A percentile compares a stretch with the other conserved stretches of the same genome.
Evolutionary conservation across 2,797 vertebrate species (phyloP).

Genomic region (Pipistrellus nathusii): DNA sequence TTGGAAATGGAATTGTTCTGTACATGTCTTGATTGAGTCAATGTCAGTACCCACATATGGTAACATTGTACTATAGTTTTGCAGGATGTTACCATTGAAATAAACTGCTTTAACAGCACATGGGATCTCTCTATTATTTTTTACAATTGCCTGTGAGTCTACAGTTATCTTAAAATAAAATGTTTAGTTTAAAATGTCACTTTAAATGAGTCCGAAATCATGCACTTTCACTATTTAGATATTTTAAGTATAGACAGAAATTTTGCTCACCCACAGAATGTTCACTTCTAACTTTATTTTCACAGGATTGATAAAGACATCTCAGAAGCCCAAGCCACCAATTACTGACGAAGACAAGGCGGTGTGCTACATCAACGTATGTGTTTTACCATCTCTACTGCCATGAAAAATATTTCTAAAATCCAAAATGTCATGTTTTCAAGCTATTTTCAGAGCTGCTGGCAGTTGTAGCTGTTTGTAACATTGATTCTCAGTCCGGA

Average conservation of each 20-base stretch:
- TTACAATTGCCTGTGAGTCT: background rate
- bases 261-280: background rate
- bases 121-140: background rate
- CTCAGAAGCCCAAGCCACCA: slow-evolving; percentile 20
- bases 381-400: slow-evolving; percentile 41
- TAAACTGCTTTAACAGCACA: background rate
- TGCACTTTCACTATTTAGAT: background rate
- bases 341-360: slow-evolving; percentile 43
- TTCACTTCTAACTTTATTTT: slow-evolving; percentile 55
- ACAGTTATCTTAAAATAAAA: background rate
- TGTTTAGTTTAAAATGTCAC: background rate
- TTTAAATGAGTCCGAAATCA: background rate
- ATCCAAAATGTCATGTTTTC: slow-evolving; percentile 72
- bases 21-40: background rate
- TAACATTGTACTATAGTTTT: background rate
- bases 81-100: background rate
- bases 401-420: slow-evolving; percentile 69
- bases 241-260: background rate
- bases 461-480: slow-evolving; percentile 65
- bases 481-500: slow-evolving; percentile 74
- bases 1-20: background rate
- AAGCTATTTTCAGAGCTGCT: slow-evolving; percentile 62
- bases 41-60: background rate
- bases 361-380: background rate
- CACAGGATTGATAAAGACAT: background rate